Conservation (phyloP, 2,888 invertebrate species). For the Erynnis tages region DNA sequence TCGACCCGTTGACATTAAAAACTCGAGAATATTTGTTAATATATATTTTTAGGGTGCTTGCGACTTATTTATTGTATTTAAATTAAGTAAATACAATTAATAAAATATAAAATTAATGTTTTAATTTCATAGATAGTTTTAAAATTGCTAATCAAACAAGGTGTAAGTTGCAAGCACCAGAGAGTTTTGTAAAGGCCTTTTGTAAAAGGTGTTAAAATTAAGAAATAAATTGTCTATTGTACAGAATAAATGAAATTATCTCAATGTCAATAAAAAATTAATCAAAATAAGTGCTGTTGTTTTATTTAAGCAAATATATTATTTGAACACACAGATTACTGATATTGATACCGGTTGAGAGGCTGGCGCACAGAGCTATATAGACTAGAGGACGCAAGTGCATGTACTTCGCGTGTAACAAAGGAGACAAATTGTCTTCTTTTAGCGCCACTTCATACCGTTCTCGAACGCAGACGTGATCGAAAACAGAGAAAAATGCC, state of each 20-base stretch:
- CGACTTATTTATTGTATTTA: not conserved
- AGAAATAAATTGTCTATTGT: slow-evolving; percentile 47
- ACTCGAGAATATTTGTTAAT: too few relatives aligned
- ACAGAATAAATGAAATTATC: slow-evolving; percentile 65
- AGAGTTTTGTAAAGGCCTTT: slow-evolving; percentile 7
- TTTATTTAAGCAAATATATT: not conserved
- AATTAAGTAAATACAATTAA: not conserved
- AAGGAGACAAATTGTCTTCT: too few relatives aligned
- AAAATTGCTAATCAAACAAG: not conserved
- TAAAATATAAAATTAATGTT: not conserved
- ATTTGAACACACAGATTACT: too few relatives aligned
- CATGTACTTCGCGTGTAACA: too few relatives aligned
- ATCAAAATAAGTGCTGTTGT: slow-evolving; percentile 26
- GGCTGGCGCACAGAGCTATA: too few relatives aligned
- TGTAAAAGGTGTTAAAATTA: slow-evolving; percentile 6
- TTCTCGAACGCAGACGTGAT: too few relatives aligned
- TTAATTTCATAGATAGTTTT: not conserved
- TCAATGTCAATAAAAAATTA: slow-evolving; percentile 61
- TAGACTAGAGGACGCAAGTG: too few relatives aligned
- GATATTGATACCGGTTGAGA: too few relatives aligned
- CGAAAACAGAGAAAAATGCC: too few relatives aligned
- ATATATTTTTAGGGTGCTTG: slow-evolving; percentile 1
- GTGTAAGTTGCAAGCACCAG: slow-evolving; percentile 5
- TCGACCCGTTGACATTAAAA: too few relatives aligned
- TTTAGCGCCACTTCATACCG: too few relatives aligned